Conservation (phyloP, 2,113 vertebrate species). For the Chlamydotis undulata region DNA sequence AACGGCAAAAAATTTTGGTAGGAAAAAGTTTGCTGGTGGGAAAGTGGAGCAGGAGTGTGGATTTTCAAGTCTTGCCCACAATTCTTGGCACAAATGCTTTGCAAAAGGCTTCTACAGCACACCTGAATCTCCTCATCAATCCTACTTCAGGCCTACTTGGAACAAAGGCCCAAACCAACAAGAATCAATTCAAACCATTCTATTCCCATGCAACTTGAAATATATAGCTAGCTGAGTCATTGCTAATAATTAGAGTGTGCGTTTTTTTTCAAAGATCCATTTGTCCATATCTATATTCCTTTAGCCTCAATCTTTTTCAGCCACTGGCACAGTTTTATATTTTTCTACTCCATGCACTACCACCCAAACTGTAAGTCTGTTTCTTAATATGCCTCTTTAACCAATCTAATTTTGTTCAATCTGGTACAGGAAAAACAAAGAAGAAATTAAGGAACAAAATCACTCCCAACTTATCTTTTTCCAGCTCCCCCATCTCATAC, state of each 20-base stretch:
- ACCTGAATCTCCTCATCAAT: neutral
- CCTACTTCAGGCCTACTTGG: neutral
- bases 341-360: neutral
- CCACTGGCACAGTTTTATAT: neutral
- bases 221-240: neutral
- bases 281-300: neutral
- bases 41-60: neutral
- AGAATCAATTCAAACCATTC: neutral
- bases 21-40: neutral
- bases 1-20: neutral
- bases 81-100: neutral
- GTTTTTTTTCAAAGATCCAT: fast-evolving
- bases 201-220: neutral
- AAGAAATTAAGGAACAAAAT: neutral
- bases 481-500: neutral
- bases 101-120: neutral
- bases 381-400: neutral
- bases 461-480: neutral
- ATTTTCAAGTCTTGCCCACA: neutral
- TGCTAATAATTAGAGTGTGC: neutral
- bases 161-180: neutral
- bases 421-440: neutral
- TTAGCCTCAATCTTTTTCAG: neutral
- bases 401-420: neutral
- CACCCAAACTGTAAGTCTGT: neutral